Percentiles rank a stretch among this genome's conserved stretches.
These are phyloP conservation scores for Spea multiplicata DNA, from an alignment of 2,113 vertebrate species.

Conservation along the genomic window DNA sequence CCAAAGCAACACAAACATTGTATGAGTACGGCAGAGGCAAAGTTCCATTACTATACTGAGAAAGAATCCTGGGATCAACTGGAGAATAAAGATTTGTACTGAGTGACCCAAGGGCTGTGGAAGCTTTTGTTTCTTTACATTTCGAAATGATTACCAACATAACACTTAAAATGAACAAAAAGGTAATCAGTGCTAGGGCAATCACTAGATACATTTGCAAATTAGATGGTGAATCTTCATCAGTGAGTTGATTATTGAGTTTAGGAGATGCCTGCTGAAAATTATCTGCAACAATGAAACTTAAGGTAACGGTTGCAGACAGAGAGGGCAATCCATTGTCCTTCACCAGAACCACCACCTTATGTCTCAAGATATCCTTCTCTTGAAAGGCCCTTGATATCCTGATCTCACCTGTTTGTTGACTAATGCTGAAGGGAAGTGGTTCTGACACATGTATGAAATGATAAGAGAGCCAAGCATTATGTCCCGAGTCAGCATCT, in stretches of 20 bases:
- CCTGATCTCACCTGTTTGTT: slow-evolving; percentile 19
- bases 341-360: slow-evolving; percentile 52
- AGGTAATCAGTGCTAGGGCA: slow-evolving; percentile 12
- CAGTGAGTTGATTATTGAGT: background rate
- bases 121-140: slow-evolving; percentile 7
- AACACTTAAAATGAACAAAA: slow-evolving; percentile 19
- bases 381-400: slow-evolving; percentile 9
- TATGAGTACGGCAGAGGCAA: slow-evolving; percentile 20
- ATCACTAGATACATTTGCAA: slow-evolving; percentile 16
- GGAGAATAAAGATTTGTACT: slow-evolving; percentile 27
- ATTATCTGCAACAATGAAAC: slow-evolving; percentile 23
- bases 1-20: slow-evolving; percentile 21
- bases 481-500: slow-evolving; percentile 73
- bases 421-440: slow-evolving; percentile 49
- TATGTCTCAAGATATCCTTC: slow-evolving; percentile 19
- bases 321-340: slow-evolving; percentile 63
- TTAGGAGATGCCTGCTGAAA: slow-evolving; percentile 16
- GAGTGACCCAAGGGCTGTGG: slow-evolving; percentile 40
- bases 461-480: slow-evolving; percentile 49
- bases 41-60: slow-evolving; percentile 23
- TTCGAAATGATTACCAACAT: slow-evolving; percentile 18
- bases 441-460: background rate
- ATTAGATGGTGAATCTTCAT: background rate
- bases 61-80: slow-evolving; percentile 14
- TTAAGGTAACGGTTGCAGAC: slow-evolving; percentile 57